Evolutionary conservation across 2,797 vertebrate species (phyloP).

Genomic region (Phrynocephalus vlangalii): DNA sequence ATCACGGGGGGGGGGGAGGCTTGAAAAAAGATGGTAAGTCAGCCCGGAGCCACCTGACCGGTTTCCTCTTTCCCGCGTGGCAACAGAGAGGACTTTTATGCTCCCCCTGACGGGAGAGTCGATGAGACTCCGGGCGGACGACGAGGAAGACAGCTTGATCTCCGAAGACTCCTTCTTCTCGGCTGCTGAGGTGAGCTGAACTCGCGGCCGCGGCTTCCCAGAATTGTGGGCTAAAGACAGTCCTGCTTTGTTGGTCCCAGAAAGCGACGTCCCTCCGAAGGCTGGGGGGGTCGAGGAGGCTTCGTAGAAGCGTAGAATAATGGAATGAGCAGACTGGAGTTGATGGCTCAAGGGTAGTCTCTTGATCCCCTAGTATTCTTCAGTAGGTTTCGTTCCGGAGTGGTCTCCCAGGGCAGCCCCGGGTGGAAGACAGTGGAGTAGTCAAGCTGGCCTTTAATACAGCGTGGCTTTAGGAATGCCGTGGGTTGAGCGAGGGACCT

Average conservation of each 20-base stretch:
- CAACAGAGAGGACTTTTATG: constrained; percentile 90
- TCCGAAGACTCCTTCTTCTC: constrained; percentile 98
- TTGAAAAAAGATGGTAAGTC: too few species aligned
- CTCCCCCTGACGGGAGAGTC: constrained; percentile 87
- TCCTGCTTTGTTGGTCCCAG: background rate
- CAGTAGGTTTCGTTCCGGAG: background rate
- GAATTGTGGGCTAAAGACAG: background rate
- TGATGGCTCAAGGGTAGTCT: too few species aligned
- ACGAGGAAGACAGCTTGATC: constrained; percentile 86
- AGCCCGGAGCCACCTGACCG: background rate
- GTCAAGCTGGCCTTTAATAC: background rate
- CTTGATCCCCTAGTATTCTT: background rate
- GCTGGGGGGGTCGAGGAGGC: too few species aligned
- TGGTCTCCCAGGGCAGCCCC: background rate
- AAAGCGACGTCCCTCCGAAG: background rate
- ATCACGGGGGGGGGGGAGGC: too few species aligned
- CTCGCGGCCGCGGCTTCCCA: background rate
- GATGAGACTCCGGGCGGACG: constrained; percentile 68
- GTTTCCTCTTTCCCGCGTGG: background rate
- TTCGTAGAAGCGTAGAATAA: background rate
- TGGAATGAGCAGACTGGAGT: background rate
- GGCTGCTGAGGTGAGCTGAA: constrained; percentile 87
- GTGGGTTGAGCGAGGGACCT: too few species aligned
- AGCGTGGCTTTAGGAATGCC: too few species aligned
- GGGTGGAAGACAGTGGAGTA: background rate